Evolutionary conservation across 2,888 invertebrate species (phyloP).

Genomic region (Mimumesa dahlbomi): DNA sequence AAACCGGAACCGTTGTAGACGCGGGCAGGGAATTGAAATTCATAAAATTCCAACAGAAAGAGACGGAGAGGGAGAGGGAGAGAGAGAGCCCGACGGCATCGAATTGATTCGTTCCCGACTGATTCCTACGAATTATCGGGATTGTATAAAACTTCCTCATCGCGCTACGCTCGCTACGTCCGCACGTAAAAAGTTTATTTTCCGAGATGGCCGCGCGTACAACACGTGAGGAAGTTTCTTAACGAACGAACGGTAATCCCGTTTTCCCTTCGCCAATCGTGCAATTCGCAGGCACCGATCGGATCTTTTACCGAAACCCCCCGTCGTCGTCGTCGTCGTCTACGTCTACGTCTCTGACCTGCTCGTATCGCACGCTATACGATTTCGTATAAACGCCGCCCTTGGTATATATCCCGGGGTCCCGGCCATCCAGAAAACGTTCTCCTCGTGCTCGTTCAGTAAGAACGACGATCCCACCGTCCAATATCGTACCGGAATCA

Average conservation of each 20-base stretch:
- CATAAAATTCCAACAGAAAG: background rate
- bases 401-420: background rate
- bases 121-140: too few species aligned
- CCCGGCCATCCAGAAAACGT: background rate
- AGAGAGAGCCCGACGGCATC: too few species aligned
- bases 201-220: background rate
- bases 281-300: slow-evolving; percentile 32
- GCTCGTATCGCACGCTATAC: slow-evolving; percentile 2
- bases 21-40: background rate
- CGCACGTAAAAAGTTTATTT: background rate
- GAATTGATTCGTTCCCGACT: too few species aligned
- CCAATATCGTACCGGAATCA: slow-evolving; percentile 28
- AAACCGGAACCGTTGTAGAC: too few species aligned
- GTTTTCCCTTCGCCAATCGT: slow-evolving; percentile 20
- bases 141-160: too few species aligned
- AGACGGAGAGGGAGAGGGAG: too few species aligned
- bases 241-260: slow-evolving; percentile 22
- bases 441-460: background rate
- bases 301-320: slow-evolving; percentile 10
- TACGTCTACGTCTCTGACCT: too few species aligned
- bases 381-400: slow-evolving; percentile 1
- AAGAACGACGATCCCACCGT: background rate
- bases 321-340: too few species aligned
- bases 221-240: slow-evolving; percentile 6
- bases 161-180: too few species aligned